Percentiles rank a stretch among this genome's conserved stretches.
These are phyloP conservation scores for Caradrina clavipalpis DNA, from an alignment of 2,888 invertebrate species.

Conservation along the genomic window DNA sequence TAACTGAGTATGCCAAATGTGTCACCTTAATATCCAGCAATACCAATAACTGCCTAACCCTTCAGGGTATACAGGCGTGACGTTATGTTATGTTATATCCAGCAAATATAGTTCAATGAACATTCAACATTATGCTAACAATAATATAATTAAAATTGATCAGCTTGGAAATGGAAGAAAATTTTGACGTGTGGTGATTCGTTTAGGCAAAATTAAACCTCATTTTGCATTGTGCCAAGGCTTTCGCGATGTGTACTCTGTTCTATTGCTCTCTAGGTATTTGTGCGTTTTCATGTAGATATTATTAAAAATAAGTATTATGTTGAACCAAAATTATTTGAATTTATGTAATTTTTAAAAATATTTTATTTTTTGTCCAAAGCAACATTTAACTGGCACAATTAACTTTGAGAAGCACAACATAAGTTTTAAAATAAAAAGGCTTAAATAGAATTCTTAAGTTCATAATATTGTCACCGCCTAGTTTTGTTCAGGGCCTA, in stretches of 20 bases:
- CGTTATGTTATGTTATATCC: no score
- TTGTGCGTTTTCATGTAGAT: constrained; percentile 22
- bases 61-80: no score
- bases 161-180: no score
- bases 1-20: background rate
- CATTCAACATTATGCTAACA: no score
- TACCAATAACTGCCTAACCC: no score
- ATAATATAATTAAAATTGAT: no score
- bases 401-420: constrained; percentile 2
- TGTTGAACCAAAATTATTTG: background rate
- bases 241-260: constrained; percentile 4
- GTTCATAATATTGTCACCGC: background rate
- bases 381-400: constrained; percentile 16
- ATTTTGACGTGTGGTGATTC: background rate
- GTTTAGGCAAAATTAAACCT: background rate
- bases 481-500: constrained; percentile 44
- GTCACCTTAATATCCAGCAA: no score
- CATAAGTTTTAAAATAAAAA: background rate
- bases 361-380: background rate
- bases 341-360: constrained; percentile 15
- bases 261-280: constrained; percentile 4
- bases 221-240: constrained; percentile 38
- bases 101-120: no score
- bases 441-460: background rate
- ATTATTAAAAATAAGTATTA: constrained; percentile 11